Percentiles rank a stretch among this genome's conserved stretches.
Evolutionary conservation across 1,140 invertebrate species (phyloP).

Genomic region (Carposina sasakii): DNA sequence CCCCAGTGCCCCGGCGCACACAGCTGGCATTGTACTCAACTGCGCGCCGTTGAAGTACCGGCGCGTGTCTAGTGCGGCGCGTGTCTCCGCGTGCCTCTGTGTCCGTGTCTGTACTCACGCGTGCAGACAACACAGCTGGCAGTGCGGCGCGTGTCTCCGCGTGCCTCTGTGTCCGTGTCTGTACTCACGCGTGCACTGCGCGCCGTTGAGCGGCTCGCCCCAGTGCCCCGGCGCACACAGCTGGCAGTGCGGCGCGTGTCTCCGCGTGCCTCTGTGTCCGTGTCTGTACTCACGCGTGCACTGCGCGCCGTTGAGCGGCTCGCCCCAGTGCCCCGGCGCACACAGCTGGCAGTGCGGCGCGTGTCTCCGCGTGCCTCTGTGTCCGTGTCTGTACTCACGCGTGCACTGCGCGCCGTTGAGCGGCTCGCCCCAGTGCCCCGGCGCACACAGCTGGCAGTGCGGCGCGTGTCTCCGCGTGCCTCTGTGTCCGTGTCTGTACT

Average conservation of each 20-base stretch:
- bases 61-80: no score
- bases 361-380: constrained; percentile 78
- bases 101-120: no score
- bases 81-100: no score
- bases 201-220: constrained; percentile 94
- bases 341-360: constrained; percentile 90
- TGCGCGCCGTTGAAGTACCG: no score
- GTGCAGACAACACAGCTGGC: neutral
- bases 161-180: neutral
- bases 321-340: constrained; percentile 91
- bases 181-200: constrained; percentile 85
- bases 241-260: constrained; percentile 87
- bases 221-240: constrained; percentile 90
- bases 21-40: constrained; percentile 90
- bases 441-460: constrained; percentile 89
- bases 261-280: constrained; percentile 75
- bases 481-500: constrained; percentile 36
- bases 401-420: constrained; percentile 94
- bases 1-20: constrained; percentile 94
- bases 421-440: constrained; percentile 92
- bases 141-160: no score
- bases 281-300: constrained; percentile 81
- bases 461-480: constrained; percentile 83
- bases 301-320: constrained; percentile 91
- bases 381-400: constrained; percentile 72